phyloP scores from a whole-genome alignment of 2,888 invertebrate species.

The Quadriops clusia region DNA sequence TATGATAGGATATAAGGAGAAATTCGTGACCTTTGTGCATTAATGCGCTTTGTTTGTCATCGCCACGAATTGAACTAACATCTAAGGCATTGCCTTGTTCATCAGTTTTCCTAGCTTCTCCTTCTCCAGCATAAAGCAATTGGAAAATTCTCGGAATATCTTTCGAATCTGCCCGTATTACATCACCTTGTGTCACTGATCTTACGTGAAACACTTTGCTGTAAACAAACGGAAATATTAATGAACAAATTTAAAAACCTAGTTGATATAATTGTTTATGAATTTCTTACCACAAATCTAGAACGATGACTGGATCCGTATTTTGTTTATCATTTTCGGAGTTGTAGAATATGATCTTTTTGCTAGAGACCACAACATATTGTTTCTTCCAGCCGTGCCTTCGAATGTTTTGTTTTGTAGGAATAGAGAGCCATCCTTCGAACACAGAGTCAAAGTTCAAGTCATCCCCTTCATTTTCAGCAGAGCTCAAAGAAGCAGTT shows the following conservation, averaged over 20 bases:
- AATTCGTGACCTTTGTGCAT: slow-evolving; percentile 91
- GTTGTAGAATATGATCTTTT: slow-evolving; percentile 95
- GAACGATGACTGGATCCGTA: slow-evolving; percentile 85
- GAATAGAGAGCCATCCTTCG: slow-evolving; percentile 93
- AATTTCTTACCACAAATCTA: slow-evolving; percentile 77
- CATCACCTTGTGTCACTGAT: slow-evolving; percentile 97
- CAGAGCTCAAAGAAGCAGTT: slow-evolving; percentile 83
- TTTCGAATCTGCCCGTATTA: slow-evolving; percentile 96
- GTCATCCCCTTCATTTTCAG: slow-evolving; percentile 73
- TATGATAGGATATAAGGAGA: slow-evolving; percentile 91
- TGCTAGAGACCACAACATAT: slow-evolving; percentile 92
- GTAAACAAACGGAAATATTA: slow-evolving; percentile 22
- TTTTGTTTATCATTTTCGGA: slow-evolving; percentile 89
- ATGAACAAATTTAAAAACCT: slow-evolving; percentile 1
- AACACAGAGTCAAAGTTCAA: slow-evolving; percentile 61
- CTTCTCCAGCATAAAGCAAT: slow-evolving; percentile 93
- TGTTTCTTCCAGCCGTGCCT: slow-evolving; percentile 95
- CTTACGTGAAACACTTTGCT: slow-evolving; percentile 99
- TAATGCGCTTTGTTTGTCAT: slow-evolving; percentile 47
- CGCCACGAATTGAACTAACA: slow-evolving; percentile 41
- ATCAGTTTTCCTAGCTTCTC: slow-evolving; percentile 74
- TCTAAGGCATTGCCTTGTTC: slow-evolving; percentile 43
- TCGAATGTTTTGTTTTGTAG: slow-evolving; percentile 89
- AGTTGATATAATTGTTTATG: slow-evolving; percentile 1
- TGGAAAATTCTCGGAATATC: slow-evolving; percentile 98